Evolutionary conservation across 2,888 invertebrate species (phyloP).

Genomic region (Subacronicta megacephala): DNA sequence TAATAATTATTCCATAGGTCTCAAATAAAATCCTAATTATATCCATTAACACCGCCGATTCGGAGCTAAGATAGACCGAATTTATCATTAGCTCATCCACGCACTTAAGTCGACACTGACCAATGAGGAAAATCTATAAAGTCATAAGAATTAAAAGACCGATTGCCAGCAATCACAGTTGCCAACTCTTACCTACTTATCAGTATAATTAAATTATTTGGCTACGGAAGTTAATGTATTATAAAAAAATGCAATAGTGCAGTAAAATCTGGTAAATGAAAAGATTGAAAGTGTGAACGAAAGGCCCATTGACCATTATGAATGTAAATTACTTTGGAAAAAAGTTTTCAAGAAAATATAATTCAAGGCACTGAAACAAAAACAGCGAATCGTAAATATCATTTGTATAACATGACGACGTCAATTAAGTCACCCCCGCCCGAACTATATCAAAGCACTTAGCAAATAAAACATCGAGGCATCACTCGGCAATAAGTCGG

Average conservation of each 20-base stretch:
- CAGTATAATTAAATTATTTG: not conserved
- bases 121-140: not conserved
- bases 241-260: too few relatives aligned
- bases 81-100: slow-evolving; percentile 10
- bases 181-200: not conserved
- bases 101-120: not conserved
- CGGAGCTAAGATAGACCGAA: not conserved
- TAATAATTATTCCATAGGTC: not conserved
- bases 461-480: slow-evolving; percentile 83
- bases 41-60: not conserved
- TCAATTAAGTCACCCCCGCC: slow-evolving; percentile 80
- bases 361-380: slow-evolving; percentile 25
- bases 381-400: slow-evolving; percentile 64
- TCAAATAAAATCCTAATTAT: slow-evolving; percentile 9
- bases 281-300: not conserved
- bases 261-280: not conserved
- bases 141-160: not conserved
- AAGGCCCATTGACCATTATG: not conserved
- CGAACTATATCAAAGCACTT: slow-evolving; percentile 80
- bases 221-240: not conserved
- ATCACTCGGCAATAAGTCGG: slow-evolving; percentile 77
- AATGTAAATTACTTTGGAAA: not conserved
- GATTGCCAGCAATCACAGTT: not conserved
- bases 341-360: slow-evolving; percentile 1
- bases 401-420: slow-evolving; percentile 79